Conservation (phyloP, 2,797 vertebrate species). For the Pteropus rufus region DNA sequence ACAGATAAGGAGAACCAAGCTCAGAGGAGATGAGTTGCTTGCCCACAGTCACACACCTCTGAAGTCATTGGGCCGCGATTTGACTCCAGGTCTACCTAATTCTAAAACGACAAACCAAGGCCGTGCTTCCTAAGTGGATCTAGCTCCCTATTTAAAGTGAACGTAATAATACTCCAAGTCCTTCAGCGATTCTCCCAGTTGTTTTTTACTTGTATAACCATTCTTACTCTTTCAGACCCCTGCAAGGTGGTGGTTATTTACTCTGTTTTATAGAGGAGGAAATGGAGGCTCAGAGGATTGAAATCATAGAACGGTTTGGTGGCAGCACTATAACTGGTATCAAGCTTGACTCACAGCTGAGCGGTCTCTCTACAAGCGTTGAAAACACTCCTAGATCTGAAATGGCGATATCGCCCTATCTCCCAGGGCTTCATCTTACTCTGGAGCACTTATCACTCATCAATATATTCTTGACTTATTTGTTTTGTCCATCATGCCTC, state of each 20-base stretch:
- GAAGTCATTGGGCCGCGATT: not conserved
- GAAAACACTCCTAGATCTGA: not conserved
- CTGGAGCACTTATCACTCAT: not conserved
- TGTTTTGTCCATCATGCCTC: not conserved
- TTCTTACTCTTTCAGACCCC: not conserved
- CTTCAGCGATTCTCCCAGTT: accelerated
- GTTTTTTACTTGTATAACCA: not conserved
- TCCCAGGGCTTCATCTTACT: not conserved
- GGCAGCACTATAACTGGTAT: not conserved
- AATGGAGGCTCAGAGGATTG: not conserved
- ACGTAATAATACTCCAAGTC: accelerated
- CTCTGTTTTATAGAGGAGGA: not conserved
- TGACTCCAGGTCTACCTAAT: not conserved
- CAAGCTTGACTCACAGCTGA: not conserved
- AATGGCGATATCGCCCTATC: accelerated
- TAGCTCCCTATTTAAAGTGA: not conserved
- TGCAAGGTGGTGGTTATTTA: too few species aligned
- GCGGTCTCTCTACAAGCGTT: not conserved
- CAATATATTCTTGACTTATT: not conserved
- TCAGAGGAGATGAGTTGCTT: not conserved
- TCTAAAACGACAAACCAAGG: too few species aligned
- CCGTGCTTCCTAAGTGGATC: accelerated
- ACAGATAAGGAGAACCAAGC: not conserved
- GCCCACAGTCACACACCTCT: not conserved
- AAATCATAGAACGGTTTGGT: not conserved